These are phyloP conservation scores for Clarias magur DNA, from an alignment of 2,113 vertebrate species.

Conservation along the genomic window DNA sequence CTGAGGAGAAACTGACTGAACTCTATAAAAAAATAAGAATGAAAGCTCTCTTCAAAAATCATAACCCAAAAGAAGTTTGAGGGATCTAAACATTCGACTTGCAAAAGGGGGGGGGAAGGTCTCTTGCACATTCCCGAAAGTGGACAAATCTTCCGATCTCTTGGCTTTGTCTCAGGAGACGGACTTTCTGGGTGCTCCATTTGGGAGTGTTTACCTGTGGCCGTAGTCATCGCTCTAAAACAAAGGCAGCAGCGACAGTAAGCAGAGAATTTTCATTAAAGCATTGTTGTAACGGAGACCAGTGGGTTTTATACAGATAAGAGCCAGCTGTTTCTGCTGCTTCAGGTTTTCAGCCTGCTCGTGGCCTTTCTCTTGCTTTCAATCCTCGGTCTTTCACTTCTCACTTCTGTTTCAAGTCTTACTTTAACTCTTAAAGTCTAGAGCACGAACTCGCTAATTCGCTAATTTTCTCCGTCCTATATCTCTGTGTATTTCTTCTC, in stretches of 20 bases:
- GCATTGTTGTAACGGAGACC: constrained; percentile 52
- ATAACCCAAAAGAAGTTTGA: neutral
- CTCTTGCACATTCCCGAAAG: constrained; percentile 17
- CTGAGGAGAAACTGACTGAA: neutral
- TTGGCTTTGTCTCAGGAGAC: constrained; percentile 34
- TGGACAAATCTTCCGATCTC: constrained; percentile 26
- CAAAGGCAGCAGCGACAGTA: constrained; percentile 45
- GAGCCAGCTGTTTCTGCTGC: constrained; percentile 65
- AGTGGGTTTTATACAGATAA: constrained; percentile 59
- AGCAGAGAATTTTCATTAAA: constrained; percentile 53
- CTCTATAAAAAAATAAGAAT: neutral
- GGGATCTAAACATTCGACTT: constrained; percentile 38
- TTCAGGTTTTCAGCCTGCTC: constrained; percentile 38
- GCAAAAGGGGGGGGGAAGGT: neutral
- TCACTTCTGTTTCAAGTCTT: constrained; percentile 7
- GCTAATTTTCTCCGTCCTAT: neutral
- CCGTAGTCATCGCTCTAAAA: constrained; percentile 38
- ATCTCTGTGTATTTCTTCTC: neutral
- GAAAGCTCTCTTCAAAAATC: constrained; percentile 17
- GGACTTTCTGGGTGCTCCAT: constrained; percentile 46
- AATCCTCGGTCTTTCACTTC: constrained; percentile 12
- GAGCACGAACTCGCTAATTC: neutral
- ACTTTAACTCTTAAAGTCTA: neutral
- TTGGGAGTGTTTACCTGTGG: constrained; percentile 65
- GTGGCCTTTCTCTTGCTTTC: neutral